phyloP scores from a whole-genome alignment of 2,888 invertebrate species.

The Eilema griseolum region DNA sequence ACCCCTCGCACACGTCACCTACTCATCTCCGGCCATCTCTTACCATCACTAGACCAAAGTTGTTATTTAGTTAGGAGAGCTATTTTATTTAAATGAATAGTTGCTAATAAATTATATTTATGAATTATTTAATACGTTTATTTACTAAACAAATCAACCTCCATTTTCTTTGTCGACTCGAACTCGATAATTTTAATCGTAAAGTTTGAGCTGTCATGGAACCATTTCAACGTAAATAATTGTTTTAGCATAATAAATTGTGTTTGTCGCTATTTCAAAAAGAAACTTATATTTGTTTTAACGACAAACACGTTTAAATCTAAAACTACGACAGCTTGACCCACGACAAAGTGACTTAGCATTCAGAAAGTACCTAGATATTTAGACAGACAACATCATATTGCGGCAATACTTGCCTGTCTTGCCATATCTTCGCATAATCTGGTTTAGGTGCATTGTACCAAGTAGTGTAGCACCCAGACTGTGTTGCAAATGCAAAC shows the following conservation, averaged over 20 bases:
- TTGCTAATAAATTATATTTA: slow-evolving; percentile 48
- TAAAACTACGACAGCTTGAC: too few relatives aligned
- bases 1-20: slow-evolving; percentile 67
- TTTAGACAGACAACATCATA: not conserved
- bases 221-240: not conserved
- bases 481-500: not conserved
- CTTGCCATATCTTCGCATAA: not conserved
- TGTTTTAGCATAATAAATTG: too few relatives aligned
- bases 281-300: not conserved
- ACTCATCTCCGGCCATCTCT: slow-evolving; percentile 74
- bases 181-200: not conserved
- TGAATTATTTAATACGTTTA: slow-evolving; percentile 7
- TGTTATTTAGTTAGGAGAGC: slow-evolving; percentile 24
- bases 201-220: not conserved
- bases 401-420: not conserved
- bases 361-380: not conserved
- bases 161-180: not conserved
- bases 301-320: too few relatives aligned
- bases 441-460: not conserved
- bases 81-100: slow-evolving; percentile 37
- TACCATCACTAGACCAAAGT: slow-evolving; percentile 71
- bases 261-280: not conserved
- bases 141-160: not conserved
- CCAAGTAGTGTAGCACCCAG: not conserved
- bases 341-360: not conserved